Percentiles rank a stretch among this genome's conserved stretches.
These are phyloP conservation scores for Sabellastarte sp. DNA, from an alignment of 2,888 invertebrate genomes.

Conservation along the genomic window DNA sequence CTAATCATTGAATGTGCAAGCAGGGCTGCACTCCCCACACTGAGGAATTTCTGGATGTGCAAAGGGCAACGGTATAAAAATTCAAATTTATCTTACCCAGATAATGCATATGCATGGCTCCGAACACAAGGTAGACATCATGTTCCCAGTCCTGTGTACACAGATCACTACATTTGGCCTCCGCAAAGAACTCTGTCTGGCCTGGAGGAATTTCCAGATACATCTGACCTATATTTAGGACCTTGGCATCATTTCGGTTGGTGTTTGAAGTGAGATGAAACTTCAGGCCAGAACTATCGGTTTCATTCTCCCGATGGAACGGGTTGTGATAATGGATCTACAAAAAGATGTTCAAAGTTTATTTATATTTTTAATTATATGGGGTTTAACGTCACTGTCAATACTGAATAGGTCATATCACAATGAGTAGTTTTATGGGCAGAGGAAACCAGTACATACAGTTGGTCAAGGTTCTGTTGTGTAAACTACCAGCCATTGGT, in stretches of 20 bases:
- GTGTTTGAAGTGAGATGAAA: neutral
- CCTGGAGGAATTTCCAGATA: neutral
- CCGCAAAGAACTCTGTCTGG: neutral
- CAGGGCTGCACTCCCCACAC: no score
- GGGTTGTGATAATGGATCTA: constrained; percentile 4
- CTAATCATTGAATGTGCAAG: no score
- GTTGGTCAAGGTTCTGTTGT: no score
- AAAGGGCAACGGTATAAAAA: no score
- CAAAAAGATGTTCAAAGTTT: neutral
- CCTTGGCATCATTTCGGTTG: neutral
- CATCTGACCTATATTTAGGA: neutral
- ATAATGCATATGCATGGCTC: constrained; percentile 1
- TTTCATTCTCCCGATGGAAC: neutral
- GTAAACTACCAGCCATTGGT: no score
- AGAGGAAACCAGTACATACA: no score
- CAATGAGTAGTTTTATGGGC: no score
- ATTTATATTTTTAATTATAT: no score
- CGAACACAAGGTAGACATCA: neutral
- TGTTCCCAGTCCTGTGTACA: constrained; percentile 3
- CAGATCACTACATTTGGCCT: neutral
- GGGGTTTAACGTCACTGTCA: no score
- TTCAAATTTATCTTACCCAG: no score
- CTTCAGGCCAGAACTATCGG: neutral
- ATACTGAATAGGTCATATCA: no score
- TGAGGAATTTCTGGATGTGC: no score